Evolutionary conservation across 2,797 vertebrate genomes (phyloP).

Genomic region (Anabacerthia variegaticeps): DNA sequence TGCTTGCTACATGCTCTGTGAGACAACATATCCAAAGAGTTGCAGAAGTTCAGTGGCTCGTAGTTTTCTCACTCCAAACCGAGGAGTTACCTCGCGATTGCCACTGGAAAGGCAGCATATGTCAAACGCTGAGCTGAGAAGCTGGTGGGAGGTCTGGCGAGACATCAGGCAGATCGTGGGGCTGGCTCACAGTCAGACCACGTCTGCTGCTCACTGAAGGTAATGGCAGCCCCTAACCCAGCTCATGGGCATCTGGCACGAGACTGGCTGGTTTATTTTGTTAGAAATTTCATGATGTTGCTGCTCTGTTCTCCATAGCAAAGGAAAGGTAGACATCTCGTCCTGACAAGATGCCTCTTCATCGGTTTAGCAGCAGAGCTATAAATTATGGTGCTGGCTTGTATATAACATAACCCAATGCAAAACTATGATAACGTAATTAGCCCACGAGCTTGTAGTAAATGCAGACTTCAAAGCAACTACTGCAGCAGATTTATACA

Average conservation of each 20-base stretch:
- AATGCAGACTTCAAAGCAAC: not conserved
- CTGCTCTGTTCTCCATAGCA: not conserved
- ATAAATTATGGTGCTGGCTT: not conserved
- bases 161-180: not conserved
- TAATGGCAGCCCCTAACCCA: not conserved
- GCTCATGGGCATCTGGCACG: not conserved
- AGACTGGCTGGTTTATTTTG: not conserved
- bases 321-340: not conserved
- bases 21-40: not conserved
- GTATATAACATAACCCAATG: not conserved
- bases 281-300: not conserved
- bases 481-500: not conserved
- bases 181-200: not conserved
- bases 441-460: not conserved
- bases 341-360: not conserved
- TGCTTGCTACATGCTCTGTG: accelerated
- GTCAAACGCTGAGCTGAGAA: not conserved
- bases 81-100: not conserved
- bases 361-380: not conserved
- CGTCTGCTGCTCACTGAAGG: not conserved
- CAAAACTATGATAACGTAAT: not conserved
- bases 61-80: not conserved
- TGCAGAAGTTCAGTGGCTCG: not conserved
- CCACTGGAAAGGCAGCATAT: not conserved
- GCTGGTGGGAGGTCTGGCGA: not conserved